phyloP scores from a whole-genome alignment of 2,888 invertebrate genomes.

The Petrolisthes manimaculis region DNA sequence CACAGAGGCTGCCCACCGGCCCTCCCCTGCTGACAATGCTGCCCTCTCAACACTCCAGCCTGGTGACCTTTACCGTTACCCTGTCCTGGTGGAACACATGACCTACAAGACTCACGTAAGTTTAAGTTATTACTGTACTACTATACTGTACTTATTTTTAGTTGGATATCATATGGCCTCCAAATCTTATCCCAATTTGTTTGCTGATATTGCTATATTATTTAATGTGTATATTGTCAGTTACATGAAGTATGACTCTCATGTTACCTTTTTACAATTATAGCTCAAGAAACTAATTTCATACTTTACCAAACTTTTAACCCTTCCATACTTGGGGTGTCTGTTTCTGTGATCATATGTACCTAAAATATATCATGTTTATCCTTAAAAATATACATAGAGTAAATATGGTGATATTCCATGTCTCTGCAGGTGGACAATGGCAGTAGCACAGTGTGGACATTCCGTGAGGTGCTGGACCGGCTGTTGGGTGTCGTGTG shows the following conservation, averaged over 20 bases:
- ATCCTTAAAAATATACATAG: background rate
- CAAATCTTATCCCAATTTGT: too few relatives aligned
- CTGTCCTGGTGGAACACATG: constrained; percentile 83
- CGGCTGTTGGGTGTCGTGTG: constrained; percentile 85
- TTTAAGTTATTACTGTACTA: background rate
- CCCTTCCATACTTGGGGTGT: too few relatives aligned
- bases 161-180: too few relatives aligned
- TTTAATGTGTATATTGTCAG: too few relatives aligned
- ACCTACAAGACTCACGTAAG: constrained; percentile 77
- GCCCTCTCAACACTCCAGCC: constrained; percentile 78
- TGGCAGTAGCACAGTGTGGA: constrained; percentile 71
- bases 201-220: too few relatives aligned
- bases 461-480: constrained; percentile 85
- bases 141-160: too few relatives aligned
- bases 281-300: too few relatives aligned
- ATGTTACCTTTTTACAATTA: too few relatives aligned
- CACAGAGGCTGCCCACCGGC: constrained; percentile 67
- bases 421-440: constrained; percentile 50
- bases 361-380: background rate
- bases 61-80: constrained; percentile 80
- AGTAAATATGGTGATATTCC: background rate
- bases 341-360: background rate
- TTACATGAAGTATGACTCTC: too few relatives aligned
- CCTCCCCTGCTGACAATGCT: constrained; percentile 77
- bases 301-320: too few relatives aligned